Evolutionary conservation across 2,888 invertebrate species (phyloP).

Genomic region (Caenorhabditis zanzibari): DNA sequence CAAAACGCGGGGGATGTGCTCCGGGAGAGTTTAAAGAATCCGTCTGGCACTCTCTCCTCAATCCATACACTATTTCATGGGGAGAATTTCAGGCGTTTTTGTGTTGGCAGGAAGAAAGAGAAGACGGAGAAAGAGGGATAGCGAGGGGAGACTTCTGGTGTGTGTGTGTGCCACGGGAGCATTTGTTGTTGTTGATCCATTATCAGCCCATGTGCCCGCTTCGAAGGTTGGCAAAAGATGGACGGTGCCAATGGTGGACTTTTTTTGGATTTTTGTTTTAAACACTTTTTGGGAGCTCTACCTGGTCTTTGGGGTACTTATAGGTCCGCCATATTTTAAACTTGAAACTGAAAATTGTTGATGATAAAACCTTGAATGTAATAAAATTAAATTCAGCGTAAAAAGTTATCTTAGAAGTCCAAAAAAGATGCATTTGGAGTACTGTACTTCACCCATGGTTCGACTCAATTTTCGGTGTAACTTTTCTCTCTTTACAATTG

Average conservation of each 20-base stretch:
- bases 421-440: no score
- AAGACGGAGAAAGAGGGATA: slow-evolving; percentile 10
- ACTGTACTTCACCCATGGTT: no score
- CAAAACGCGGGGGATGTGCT: slow-evolving; percentile 60
- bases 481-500: no score
- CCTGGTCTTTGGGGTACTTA: no score
- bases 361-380: no score
- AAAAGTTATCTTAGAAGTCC: no score
- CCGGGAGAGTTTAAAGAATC: slow-evolving; percentile 62
- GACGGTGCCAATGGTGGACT: background rate
- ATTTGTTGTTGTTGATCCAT: slow-evolving; percentile 65
- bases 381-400: no score
- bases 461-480: no score
- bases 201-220: slow-evolving; percentile 48
- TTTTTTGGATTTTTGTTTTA: slow-evolving; percentile 24
- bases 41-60: slow-evolving; percentile 29
- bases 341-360: no score
- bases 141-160: slow-evolving; percentile 11
- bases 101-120: slow-evolving; percentile 7
- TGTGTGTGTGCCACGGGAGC: slow-evolving; percentile 10
- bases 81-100: slow-evolving; percentile 62
- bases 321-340: no score
- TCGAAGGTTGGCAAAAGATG: background rate
- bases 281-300: no score
- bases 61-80: slow-evolving; percentile 28